Base-by-base conservation (phyloP, 2,888 invertebrate genomes). In the Phengaris arion region DNA sequence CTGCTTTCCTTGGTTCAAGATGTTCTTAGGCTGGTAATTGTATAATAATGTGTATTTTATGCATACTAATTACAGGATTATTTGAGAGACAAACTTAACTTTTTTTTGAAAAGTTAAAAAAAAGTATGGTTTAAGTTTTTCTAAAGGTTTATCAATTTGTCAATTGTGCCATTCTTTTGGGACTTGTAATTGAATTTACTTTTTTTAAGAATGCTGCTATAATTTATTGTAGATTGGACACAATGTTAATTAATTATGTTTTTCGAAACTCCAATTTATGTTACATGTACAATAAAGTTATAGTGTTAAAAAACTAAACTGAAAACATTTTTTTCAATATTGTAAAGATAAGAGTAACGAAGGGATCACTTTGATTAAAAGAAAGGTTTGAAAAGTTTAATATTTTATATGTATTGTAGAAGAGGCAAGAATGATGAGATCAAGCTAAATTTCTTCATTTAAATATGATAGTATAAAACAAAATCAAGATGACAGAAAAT, bases 401-500 rank as follows among this genome's bases (percentile, higher is more conserved):
- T 48, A 7, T 48, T 59, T 59, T 5, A 13, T 59, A 22, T 64
- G 12, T 12, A 64, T 64, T 64, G 1, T 45, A 64, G 64, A 35
- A 35, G 12, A 6, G 6, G 35, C 35, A 13, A 64, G 64, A 64
- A 64, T 64, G 51, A 75, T 75, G 69, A 12, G 13, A 15, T 69
- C 22, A 55, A 46, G 75, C 68, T 74, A 75, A 78, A 75, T 59
- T 75, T 76, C 69, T 64, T 74, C 75, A 55, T 69, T 57, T 64
- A 79, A 80, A 81, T 78, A 82, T 82, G 82, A 80, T 69, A 35
- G 12, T 64, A 68, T 68, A 79, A 79, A 79, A 81, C 64, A 70
- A 78, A 80, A 82, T 83, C 88, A 92, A 82, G 83, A 93, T 93
- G 93, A 89, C 91, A 83, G 93, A 93, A 84, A 88, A 81, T 81